These are phyloP conservation scores for Drosophila kuntzei DNA, from an alignment of 2,888 invertebrate genomes.

Conservation along the genomic window DNA sequence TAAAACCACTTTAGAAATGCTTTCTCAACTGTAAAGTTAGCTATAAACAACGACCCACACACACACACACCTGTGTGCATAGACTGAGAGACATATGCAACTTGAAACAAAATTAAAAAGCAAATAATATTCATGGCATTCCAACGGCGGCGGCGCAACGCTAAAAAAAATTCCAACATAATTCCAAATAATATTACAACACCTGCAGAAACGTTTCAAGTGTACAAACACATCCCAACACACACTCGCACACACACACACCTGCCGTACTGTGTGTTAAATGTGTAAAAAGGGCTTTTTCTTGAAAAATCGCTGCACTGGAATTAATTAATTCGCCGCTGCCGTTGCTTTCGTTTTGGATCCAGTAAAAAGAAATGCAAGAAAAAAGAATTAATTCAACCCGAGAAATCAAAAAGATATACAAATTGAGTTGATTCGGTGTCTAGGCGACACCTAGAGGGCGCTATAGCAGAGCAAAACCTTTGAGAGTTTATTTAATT, in stretches of 20 bases:
- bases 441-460: constrained; percentile 19
- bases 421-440: constrained; percentile 10
- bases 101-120: constrained; percentile 80
- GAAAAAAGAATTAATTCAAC: constrained; percentile 30
- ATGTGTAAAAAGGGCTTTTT: constrained; percentile 68
- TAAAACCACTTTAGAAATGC: constrained; percentile 79
- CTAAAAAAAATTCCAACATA: constrained; percentile 70
- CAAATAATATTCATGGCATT: constrained; percentile 79
- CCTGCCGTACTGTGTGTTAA: constrained; percentile 35
- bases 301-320: constrained; percentile 81
- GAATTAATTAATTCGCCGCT: constrained; percentile 81
- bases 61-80: constrained; percentile 23
- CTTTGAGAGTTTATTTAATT: not conserved
- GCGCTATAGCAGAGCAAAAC: constrained; percentile 13
- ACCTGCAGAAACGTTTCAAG: constrained; percentile 76
- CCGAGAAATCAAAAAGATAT: constrained; percentile 43
- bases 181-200: constrained; percentile 80
- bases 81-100: constrained; percentile 75
- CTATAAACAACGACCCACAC: constrained; percentile 71
- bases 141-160: constrained; percentile 41
- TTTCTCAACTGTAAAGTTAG: constrained; percentile 82
- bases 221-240: constrained; percentile 39
- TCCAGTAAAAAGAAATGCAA: constrained; percentile 22
- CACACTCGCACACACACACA: constrained; percentile 14
- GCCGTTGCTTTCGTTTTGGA: constrained; percentile 53